Conservation (phyloP, 1,140 invertebrate species). For the Zaprionus vittiger region DNA sequence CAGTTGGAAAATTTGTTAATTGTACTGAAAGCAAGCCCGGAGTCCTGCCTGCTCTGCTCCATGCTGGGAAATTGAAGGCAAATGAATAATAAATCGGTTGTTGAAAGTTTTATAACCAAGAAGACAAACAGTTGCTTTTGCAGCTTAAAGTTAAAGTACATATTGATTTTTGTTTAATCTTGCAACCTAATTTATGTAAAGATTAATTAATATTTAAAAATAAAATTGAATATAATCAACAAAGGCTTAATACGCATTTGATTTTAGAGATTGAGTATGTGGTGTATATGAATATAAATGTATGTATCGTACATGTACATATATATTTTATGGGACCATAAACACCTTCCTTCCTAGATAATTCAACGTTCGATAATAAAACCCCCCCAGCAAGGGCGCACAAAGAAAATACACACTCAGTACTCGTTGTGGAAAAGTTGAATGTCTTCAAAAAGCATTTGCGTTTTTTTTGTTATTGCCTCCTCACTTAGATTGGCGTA, state of each 20-base stretch:
- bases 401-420: background rate
- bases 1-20: conserved; percentile 31
- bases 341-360: background rate
- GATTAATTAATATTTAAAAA: too few species aligned
- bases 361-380: background rate
- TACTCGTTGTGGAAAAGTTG: conserved; percentile 11
- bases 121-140: background rate
- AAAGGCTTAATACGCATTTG: background rate
- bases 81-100: conserved; percentile 26
- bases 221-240: background rate
- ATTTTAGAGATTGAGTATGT: background rate
- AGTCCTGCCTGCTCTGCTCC: background rate
- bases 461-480: background rate
- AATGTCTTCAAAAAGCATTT: conserved; percentile 1
- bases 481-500: conserved; percentile 37
- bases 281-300: background rate
- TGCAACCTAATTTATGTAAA: background rate
- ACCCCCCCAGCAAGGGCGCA: background rate
- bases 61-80: background rate
- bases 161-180: background rate
- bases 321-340: background rate
- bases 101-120: conserved; percentile 2
- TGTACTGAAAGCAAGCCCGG: conserved; percentile 4
- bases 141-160: background rate
- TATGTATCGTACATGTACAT: background rate